Evolutionary conservation across 1,140 invertebrate genomes (phyloP), one percentile per base, ranked within the genome.

Genomic region (Pentalonia nigronervosa): DNA sequence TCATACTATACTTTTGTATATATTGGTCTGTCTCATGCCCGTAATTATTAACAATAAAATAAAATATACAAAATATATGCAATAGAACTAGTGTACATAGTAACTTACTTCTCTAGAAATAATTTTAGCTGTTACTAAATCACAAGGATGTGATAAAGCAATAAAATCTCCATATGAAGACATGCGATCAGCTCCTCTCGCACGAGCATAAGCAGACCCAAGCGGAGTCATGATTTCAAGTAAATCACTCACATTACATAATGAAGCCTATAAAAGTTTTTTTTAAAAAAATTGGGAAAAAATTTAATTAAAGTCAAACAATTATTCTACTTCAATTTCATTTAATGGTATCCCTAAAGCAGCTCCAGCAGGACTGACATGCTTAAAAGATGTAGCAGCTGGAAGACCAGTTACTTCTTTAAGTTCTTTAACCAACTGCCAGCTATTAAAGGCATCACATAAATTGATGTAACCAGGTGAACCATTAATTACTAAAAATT

Each of bases 141-240:
- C 99, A 95, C 99, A 99, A 6, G 95, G 94, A 95, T 99, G 98
- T 0, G 99, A 99, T 0, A 99, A 95, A 23, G 99, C 98, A 76
- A 99, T 97, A 95, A 99, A 99, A 95, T 99, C 99, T 1, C 99
- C 99, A 95, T 99, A 99, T 23, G 99, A 99, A 11, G 98, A 99
- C 99, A 99, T 99, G 92, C 99, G 96, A 95, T 99, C 99, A 34
- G 99, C 99, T 60, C 99, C 99, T 95, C 99, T 96, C 1, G 99
- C 99, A 94, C 99, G 96, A 0, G 99, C 99, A 96, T 99, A 99
- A 3, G 99, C 99, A 23, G 96, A 96, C 1, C 99, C 98, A n/a
- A 99, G 94, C 0, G 98, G 98, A 11, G 98, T 97, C 87, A 99
- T 95, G 90, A 96, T 95, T 45, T 97, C 95, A 0, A 95, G 95